Conservation (phyloP, 1,140 invertebrate species). For the Onthophagus taurus region DNA sequence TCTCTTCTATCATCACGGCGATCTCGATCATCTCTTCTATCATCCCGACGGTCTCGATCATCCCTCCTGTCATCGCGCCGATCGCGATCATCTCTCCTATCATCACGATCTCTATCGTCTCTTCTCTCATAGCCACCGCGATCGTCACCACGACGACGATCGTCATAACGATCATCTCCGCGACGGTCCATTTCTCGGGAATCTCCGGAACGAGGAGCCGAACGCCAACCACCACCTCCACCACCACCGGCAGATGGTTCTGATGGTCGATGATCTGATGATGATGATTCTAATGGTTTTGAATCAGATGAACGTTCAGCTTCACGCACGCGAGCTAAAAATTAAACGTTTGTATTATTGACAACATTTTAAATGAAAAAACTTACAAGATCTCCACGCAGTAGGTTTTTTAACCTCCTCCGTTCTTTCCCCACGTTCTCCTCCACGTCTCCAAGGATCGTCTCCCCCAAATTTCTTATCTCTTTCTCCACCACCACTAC, state of each 20-base stretch:
- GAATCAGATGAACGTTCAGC: too few species aligned
- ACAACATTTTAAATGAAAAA: neutral
- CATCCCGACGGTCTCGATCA: conserved; percentile 10
- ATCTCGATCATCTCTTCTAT: conserved; percentile 12
- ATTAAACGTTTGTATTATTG: neutral
- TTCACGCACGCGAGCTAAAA: conserved; percentile 3
- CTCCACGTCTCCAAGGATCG: neutral
- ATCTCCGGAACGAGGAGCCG: neutral
- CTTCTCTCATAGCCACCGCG: neutral
- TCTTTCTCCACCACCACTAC: neutral
- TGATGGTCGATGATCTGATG: too few species aligned
- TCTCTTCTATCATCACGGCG: conserved; percentile 11
- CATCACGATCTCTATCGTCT: conserved; percentile 11
- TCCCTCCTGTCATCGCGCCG: conserved; percentile 1
- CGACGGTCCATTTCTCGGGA: neutral
- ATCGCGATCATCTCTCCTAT: conserved; percentile 11
- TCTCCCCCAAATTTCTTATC: neutral
- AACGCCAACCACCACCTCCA: neutral
- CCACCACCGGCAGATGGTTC: neutral
- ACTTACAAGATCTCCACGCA: conserved; percentile 19
- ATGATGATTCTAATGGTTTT: too few species aligned
- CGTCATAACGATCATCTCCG: neutral
- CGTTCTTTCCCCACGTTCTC: neutral
- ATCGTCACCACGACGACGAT: conserved; percentile 8
- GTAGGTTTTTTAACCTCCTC: conserved; percentile 18